Evolutionary conservation across 2,113 vertebrate species (phyloP), one percentile per base, ranked within the genome.

Genomic region (Oncorhynchus gorbuscha): DNA sequence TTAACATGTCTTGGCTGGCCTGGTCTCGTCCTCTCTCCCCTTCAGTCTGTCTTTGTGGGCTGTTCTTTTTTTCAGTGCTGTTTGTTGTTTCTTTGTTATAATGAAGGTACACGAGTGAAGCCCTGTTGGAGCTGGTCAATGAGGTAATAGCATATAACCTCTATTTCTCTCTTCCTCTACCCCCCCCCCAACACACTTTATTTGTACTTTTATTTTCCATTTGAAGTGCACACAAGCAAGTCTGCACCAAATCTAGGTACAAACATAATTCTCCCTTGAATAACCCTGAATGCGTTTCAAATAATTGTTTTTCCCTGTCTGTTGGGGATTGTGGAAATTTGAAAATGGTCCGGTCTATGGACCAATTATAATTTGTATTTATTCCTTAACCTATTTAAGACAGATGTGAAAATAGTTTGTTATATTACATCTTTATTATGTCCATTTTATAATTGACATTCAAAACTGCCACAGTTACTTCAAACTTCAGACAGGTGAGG

Each of bases 101-200:
- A 91, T 90, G 72, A 93, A 99, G 98, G 93, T 99, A 98, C 91
- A 91, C 95, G 89, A 92, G 85, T 84, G 93, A 94, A 79, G 93
- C 96, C 81, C 93, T 99, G 84, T 93, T 99, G 90, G 94, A 96
- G 80, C 87, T 99, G 89, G 97, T 97, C 92, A 97, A 96, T 94
- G 95, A 98, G 97, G 98, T 99, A 97, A 95, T 92, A 78, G 76
- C 51, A 55, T 68, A 32, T 73, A 74, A 79, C 73, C 69, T 88
- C 69, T 62, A 58, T 62, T 45, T 69, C 20, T 65, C 84, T 74
- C 58, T 62, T 48, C 2, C 39, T 11, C 39, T 9, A 9, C 5
- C 1, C 2, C 28, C 2, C 28, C 39, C 39, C 39, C 39, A 45
- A 11, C 39, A 62, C 49, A 67, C 58, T 70, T 69, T 55, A 61